A percentile compares a stretch with the other conserved stretches of the same genome.
phyloP scores from a whole-genome alignment of 2,113 vertebrate genomes.

The Peromyscus maniculatus region DNA sequence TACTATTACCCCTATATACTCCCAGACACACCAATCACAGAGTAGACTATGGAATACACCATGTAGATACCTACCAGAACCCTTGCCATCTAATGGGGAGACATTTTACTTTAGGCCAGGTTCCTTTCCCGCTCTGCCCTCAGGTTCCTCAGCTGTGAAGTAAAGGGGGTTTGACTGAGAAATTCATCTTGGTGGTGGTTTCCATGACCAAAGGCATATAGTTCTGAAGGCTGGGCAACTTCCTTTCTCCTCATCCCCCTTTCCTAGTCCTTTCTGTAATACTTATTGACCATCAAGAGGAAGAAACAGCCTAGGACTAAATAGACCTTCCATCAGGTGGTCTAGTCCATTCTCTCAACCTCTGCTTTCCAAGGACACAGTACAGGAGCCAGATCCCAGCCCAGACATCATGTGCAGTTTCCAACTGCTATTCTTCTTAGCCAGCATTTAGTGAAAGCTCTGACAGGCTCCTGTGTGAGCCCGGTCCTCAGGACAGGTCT shows the following conservation, averaged over 20 bases:
- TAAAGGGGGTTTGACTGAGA: not conserved
- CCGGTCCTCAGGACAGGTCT: not conserved
- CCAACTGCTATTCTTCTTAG: too few species aligned
- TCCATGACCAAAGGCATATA: not conserved
- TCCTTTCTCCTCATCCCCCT: too few species aligned
- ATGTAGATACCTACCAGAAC: rapidly evolving
- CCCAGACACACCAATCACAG: not conserved
- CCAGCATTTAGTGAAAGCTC: rapidly evolving
- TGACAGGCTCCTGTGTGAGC: not conserved
- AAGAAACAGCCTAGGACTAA: not conserved
- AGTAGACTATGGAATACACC: too few species aligned
- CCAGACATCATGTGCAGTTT: rapidly evolving
- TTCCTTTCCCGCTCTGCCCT: not conserved
- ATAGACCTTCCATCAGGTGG: rapidly evolving
- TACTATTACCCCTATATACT: too few species aligned
- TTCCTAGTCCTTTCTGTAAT: rapidly evolving
- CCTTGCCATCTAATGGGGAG: not conserved
- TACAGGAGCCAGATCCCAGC: not conserved
- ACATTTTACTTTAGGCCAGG: not conserved
- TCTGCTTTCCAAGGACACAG: not conserved
- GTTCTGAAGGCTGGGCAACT: not conserved
- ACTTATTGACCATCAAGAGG: not conserved
- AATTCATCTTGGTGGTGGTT: not conserved
- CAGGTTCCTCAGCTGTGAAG: not conserved
- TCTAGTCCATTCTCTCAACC: not conserved